Evolutionary conservation across 2,888 invertebrate genomes (phyloP), one percentile per base, ranked within the genome.

Genomic region (Ophraella communa): DNA sequence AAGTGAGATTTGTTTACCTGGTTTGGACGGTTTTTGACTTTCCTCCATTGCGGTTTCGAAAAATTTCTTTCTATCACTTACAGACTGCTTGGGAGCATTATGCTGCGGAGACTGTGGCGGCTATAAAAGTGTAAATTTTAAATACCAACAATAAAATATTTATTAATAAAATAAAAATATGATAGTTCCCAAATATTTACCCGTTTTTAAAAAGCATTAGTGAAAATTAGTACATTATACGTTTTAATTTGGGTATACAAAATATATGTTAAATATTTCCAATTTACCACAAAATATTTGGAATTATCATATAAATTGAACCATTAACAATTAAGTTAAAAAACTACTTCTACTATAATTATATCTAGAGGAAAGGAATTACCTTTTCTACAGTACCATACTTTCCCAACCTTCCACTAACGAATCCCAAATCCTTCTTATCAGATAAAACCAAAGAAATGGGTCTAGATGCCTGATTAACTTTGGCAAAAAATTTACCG

Each of bases 41-140:
- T 95, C 94, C 84, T 95, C 94, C 90, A 97, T 95, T 68, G 96
- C 96, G 80, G 92, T 91, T 85, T 98, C 97, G 83, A 98, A 98
- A 84, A 96, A 94, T 80, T 91, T 93, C 84, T 95, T 95, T 85
- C 94, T 94, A 84, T 95, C 94, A 82, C 93, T 94, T 79, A 97
- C 95, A 67, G 92, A 91, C 81, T 95, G 90, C 86, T 93, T 93
- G 79, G 89, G 88, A 79, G 89, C 87, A 83, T 87, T 88, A 77
- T 87, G 88, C 80, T 89, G 89, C 77, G 90, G 88, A 77, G 91
- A 90, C 76, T 89, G 88, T 75, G 89, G 82, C 21, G 82, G 82
- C 83, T 83, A 71, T 65, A 49, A 62, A 69, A 67, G 71, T 44
- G 3, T 35, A 57, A 35, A 23, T 23, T 11, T 23, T 61, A 62